Evolutionary conservation across 2,113 vertebrate genomes (phyloP), one percentile per base, ranked within the genome.

Genomic region (Sorex araneus): DNA sequence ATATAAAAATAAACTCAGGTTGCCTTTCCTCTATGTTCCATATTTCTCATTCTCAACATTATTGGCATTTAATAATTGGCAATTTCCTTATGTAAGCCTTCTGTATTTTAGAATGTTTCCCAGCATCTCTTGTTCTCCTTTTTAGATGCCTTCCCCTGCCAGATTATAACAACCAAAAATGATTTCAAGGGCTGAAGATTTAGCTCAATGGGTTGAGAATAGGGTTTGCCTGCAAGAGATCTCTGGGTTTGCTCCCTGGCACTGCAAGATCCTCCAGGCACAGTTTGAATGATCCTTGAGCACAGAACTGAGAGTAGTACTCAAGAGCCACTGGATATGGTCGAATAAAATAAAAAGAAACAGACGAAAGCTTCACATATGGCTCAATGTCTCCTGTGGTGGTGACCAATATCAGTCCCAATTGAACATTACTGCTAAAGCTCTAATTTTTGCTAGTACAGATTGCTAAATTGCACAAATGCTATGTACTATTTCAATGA

Each of bases 151-250:
- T 64, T 74, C 54, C 18, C 36, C 18, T 19, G 28, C 45, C 67
- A 23, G 74, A 9, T 78, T 81, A 21, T 87, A 87, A 54, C 25
- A 90, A 92, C 25, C 9, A 81, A 82, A 84, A 92, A 19, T 81
- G 57, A 66, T 57, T 60, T 19, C 21, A 60, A 23, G 21, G 18
- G 57, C 21, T 60, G 18, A 23, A 60, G 57, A 60, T 15, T 5
- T 23, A 60, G 2, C 19, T 60, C 57, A 60, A 21, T 60, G 57
- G 19, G 21, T 21, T 60, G 21, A 60, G 19, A 19, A 60, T 18
- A 57, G 2, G 21, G 57, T 60, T 60, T 60, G 18, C 6, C 57
- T 21, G 19, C 57, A 60, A 60, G 57, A 60, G 57, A 60, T 7
- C 57, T 23, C 57, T 60, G 54, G 54, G 13, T 54, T 54, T 54